Evolutionary conservation across 1,140 invertebrate genomes (phyloP), one percentile per base, ranked within the genome.

Genomic region (Temnothorax longispinosus): DNA sequence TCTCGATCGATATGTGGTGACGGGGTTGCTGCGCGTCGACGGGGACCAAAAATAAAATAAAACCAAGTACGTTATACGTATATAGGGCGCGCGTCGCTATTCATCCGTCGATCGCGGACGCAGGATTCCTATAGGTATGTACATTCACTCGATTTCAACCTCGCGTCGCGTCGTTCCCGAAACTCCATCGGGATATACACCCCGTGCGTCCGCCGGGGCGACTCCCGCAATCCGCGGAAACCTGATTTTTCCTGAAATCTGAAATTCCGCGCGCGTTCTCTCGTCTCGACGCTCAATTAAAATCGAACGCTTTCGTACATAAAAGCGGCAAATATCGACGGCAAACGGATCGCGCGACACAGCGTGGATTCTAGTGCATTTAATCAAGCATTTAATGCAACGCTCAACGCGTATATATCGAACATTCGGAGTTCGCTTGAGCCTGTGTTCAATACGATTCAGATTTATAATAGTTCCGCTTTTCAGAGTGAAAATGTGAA

Each of bases 281-380:
- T 72, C 69, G 58, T 87, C 75, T 58, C 60, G 54, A 77, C 52
- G 56, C 54, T 85, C 85, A 67, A 82, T 71, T 77, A 56, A 69
- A 89, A 84, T 85, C 62, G 77, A 47, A 85, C 77, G 78, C 64
- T 75, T 71, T 78, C 56, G 80, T 84, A 84, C 32, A 82, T 75
- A 84, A 84, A 84, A 75, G 80, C 80, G 54, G 41, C 69, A 74
- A 84, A 84, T 56, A 84, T 54, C 69, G 69, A 35, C 11, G 78
- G 6, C 64, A 18, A 27, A 62, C 2, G 35, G 21, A 56, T 56
- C 65, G 58, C 38, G n/a, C 64, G 35, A 56, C 10, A 21, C 50
- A 41, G 32, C 77, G 11, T 50, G 54, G 38, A 82, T 75, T 75
- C n/a, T 27, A 38, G 7, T 60, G 67, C 54, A 38, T 75, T 84